Base-by-base conservation (phyloP, 1,140 invertebrate species). In the Pygmarrhopalites habei region DNA sequence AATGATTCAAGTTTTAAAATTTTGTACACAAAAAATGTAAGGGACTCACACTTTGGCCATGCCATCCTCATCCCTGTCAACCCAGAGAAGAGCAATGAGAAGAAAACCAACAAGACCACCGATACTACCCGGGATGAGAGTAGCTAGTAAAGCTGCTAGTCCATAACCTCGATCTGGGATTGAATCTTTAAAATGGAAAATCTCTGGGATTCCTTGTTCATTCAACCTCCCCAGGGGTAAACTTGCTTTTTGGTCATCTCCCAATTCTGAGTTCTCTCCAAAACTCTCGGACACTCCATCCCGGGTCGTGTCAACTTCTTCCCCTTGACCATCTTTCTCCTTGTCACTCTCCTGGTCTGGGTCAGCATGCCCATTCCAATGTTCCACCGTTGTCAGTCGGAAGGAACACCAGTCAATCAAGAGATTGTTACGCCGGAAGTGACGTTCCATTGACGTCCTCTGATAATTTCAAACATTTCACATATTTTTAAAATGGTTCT, bases 351-450 rank as follows among this genome's bases (percentile, higher is more conserved):
- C 44, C n/a, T n/a, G n/a, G n/a, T n/a, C n/a, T n/a, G n/a, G n/a
- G n/a, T n/a, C n/a, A n/a, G n/a, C n/a, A n/a, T n/a, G n/a, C 15
- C 32, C 32, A 35, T 35, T 35, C 44, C 44, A 52, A 56, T 39
- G 10, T 19, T 56, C 29, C 2, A 56, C 53, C 28, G 78, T 77
- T 75, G 89, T 87, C 78, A 93, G 77, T 75, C 83, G 80, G 73
- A 94, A 93, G 53, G 85, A 85, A 72, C 91, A 95, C 92, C 91
- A 95, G 74, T 95, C 91, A 19, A 92, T 74, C 32, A 83, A 80
- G 71, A 93, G 86, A 14, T 83, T 83, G 21, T 84, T 82, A 60
- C 86, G 82, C 67, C 89, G 79, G 74, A 95, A 94, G 25, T 86
- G 79, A 70, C 87, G 81, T 73, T 95, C 90, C 0, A 89, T 88